Conservation (phyloP, 1,140 invertebrate species). For the Augochlora pura region DNA sequence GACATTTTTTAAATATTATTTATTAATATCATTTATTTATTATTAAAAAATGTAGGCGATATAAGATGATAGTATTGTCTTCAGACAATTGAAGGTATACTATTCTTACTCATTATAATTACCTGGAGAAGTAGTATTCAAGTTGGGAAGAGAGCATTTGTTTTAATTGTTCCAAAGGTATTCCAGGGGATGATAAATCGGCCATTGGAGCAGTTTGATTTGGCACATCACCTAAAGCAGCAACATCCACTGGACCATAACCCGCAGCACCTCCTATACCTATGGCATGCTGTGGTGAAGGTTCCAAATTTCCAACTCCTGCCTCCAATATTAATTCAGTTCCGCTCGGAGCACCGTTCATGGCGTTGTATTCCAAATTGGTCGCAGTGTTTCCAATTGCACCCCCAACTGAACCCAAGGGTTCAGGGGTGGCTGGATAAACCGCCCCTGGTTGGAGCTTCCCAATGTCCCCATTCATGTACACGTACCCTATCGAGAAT, state of each 20-base stretch:
- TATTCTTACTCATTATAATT: constrained; percentile 17
- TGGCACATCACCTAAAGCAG: constrained; percentile 70
- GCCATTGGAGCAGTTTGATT: constrained; percentile 73
- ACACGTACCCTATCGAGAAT: constrained; percentile 82
- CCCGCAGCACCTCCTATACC: constrained; percentile 76
- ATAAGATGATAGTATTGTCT: neutral
- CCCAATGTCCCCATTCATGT: constrained; percentile 90
- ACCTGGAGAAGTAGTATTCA: constrained; percentile 95
- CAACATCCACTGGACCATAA: constrained; percentile 75
- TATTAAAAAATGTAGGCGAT: neutral
- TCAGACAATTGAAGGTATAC: neutral
- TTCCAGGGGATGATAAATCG: constrained; percentile 73
- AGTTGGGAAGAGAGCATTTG: constrained; percentile 90
- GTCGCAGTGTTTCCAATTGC: constrained; percentile 71
- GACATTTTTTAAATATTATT: neutral
- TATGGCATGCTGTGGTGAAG: constrained; percentile 74
- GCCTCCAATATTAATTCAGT: constrained; percentile 77
- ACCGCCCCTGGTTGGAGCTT: constrained; percentile 85
- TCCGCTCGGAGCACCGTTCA: constrained; percentile 77
- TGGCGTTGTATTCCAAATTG: constrained; percentile 78
- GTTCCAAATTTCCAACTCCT: constrained; percentile 73
- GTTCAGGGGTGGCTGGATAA: constrained; percentile 82
- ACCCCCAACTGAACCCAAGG: constrained; percentile 75
- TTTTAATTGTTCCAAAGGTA: constrained; percentile 88
- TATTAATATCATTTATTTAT: too few relatives aligned